Base-by-base conservation (phyloP, 2,113 vertebrate species). In the Argyrosomus japonicus region DNA sequence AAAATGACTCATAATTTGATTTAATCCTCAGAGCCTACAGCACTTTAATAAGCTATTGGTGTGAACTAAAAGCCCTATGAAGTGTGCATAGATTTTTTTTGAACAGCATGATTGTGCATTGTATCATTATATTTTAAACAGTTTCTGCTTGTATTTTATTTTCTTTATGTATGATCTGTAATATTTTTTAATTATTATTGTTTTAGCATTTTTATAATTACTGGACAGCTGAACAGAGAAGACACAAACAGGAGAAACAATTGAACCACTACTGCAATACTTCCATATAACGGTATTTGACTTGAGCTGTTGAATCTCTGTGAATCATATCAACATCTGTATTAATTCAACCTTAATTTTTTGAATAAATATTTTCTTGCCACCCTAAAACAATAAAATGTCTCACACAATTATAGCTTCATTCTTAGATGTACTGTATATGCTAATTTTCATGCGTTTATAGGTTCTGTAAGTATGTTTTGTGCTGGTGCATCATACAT, bases 1-100 rank as follows among this genome's bases (percentile, higher is more conserved):
- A 68, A 72, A 61, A 67, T 78, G n/a, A 85, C 23, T 75, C 48
- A 69, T 72, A 36, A 75, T 29, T 75, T 79, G 13, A 61, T 82
- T 75, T 58, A 72, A 68, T 71, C 68, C 29, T 64, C 6, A 0
- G 61, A 84, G 77, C 21, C 23, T 47, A 53, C 60, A 27, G 25
- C 67, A 69, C n/a, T 58, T 77, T 68, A 58, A 80, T 77, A 47
- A 76, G 47, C 11, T 47, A 11, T 50, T 47, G 54, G 12, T 58
- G 73, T 65, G 14, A 76, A 74, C 54, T 82, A 32, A 43, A 71
- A 75, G 45, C 56, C 48, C 12, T 63, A 56, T 29, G 43, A 68
- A 67, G 27, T 48, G 60, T 14, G 11, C 36, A 73, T 0, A 43
- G 15, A 48, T 73, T 77, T 25, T 25, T 12, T 21, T 8, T 40